A percentile compares a stretch with the other conserved stretches of the same genome.
Conservation (phyloP, 2,888 invertebrate species). For the Gandaritis pyraliata region DNA sequence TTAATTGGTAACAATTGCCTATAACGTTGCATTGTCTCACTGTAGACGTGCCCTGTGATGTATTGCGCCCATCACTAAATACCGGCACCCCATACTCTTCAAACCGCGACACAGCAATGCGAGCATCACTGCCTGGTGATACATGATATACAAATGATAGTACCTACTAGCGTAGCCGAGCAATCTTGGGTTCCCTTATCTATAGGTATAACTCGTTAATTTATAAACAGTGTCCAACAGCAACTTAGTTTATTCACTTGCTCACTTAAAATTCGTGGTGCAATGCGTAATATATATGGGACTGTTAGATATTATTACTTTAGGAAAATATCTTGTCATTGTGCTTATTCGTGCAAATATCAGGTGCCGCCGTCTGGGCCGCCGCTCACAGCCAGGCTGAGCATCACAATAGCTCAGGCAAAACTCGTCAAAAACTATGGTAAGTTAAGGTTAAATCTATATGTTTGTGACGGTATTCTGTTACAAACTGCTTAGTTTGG, state of each 20-base stretch:
- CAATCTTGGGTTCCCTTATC: no score
- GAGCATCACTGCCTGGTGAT: no score
- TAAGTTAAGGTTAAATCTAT: constrained; percentile 48
- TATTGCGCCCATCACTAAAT: no score
- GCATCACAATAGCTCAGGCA: constrained; percentile 95
- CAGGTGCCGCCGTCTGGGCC: constrained; percentile 71
- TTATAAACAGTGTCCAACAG: not conserved
- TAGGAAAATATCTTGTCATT: not conserved
- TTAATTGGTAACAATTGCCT: no score
- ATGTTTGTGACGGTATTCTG: no score
- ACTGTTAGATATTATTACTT: not conserved
- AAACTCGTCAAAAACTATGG: constrained; percentile 97
- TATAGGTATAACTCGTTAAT: not conserved
- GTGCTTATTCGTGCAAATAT: constrained; percentile 1
- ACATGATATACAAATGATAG: no score
- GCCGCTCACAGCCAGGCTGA: constrained; percentile 88
- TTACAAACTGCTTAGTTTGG: no score
- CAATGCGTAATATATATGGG: not conserved
- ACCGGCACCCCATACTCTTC: no score
- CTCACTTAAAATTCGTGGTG: not conserved
- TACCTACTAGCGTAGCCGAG: no score
- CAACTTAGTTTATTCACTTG: not conserved
- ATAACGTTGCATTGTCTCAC: no score
- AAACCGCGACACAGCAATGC: no score
- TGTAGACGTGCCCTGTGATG: no score